Percentiles rank a stretch among this genome's conserved stretches.
Evolutionary conservation across 30 jellyfish, hydroid and myxozoan species (phyloP).

Genomic region (Aurelia aurita): DNA sequence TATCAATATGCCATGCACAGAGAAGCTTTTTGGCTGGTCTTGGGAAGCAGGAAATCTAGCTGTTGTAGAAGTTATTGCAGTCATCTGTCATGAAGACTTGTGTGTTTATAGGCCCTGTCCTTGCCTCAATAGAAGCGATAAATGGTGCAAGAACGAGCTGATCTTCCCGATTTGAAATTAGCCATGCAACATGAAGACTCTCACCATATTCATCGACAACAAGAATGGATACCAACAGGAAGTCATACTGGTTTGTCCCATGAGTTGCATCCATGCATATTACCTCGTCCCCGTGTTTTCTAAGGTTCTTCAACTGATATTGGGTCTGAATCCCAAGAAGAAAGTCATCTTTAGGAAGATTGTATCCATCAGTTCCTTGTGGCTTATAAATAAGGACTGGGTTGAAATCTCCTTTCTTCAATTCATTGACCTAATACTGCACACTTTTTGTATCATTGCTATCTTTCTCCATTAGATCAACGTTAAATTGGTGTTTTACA

Average conservation of each 20-base stretch:
- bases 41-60: slow-evolving; percentile 22
- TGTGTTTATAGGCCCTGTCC: background rate
- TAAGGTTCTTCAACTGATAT: slow-evolving; percentile 4
- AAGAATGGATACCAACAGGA: slow-evolving; percentile 16
- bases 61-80: slow-evolving; percentile 21
- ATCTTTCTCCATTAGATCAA: too few relatives aligned
- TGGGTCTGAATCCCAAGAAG: slow-evolving; percentile 37
- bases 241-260: slow-evolving; percentile 28
- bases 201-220: slow-evolving; percentile 65
- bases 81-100: slow-evolving; percentile 28
- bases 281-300: background rate
- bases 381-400: too few relatives aligned
- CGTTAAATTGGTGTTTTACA: too few relatives aligned
- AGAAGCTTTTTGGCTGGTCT: slow-evolving; percentile 2
- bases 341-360: slow-evolving; percentile 30
- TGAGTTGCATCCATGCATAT: slow-evolving; percentile 34
- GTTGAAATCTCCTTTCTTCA: too few relatives aligned
- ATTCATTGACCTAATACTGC: too few relatives aligned
- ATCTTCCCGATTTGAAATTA: slow-evolving; percentile 34
- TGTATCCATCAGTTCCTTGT: background rate
- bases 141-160: slow-evolving; percentile 21
- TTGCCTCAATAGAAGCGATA: slow-evolving; percentile 12
- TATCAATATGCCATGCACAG: slow-evolving; percentile 51
- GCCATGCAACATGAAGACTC: slow-evolving; percentile 58
- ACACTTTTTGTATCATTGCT: too few relatives aligned